Conservation (phyloP, 2,888 invertebrate genomes). For the Oscheius sp. region DNA sequence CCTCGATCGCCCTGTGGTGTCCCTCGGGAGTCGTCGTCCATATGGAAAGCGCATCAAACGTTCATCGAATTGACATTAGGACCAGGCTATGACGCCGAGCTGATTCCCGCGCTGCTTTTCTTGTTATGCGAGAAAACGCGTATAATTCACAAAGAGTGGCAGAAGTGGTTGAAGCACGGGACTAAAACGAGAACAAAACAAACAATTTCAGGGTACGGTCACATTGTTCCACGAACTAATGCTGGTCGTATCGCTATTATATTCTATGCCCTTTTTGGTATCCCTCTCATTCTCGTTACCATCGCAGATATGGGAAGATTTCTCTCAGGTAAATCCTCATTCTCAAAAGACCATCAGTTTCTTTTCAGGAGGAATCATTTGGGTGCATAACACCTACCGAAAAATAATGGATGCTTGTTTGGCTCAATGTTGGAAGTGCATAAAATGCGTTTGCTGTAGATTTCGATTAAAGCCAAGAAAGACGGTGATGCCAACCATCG, state of each 20-base stretch:
- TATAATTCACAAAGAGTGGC: background rate
- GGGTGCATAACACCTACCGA: conserved; percentile 63
- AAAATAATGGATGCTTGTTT: conserved; percentile 45
- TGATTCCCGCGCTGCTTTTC: background rate
- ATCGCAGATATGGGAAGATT: conserved; percentile 71
- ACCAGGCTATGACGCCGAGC: conserved; percentile 25
- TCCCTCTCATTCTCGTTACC: conserved; percentile 70
- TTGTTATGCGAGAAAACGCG: background rate
- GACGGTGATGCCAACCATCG: conserved; percentile 51
- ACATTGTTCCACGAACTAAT: conserved; percentile 69
- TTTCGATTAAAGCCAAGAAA: conserved; percentile 38
- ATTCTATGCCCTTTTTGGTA: conserved; percentile 69
- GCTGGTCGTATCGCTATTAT: conserved; percentile 68
- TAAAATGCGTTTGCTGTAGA: conserved; percentile 55
- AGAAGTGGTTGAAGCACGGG: background rate
- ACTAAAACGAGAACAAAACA: background rate
- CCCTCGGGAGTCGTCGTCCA: conserved; percentile 29
- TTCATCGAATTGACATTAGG: conserved; percentile 31
- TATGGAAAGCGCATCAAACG: conserved; percentile 31
- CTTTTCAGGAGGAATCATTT: conserved; percentile 65
- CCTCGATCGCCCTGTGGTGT: conserved; percentile 23
- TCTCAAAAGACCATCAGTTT: background rate
- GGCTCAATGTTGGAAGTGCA: conserved; percentile 46
- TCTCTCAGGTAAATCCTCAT: conserved; percentile 57
- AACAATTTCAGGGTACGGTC: conserved; percentile 62